Evolutionary conservation across 2,888 invertebrate species (phyloP).

Genomic region (Sphaeridia pumilis): DNA sequence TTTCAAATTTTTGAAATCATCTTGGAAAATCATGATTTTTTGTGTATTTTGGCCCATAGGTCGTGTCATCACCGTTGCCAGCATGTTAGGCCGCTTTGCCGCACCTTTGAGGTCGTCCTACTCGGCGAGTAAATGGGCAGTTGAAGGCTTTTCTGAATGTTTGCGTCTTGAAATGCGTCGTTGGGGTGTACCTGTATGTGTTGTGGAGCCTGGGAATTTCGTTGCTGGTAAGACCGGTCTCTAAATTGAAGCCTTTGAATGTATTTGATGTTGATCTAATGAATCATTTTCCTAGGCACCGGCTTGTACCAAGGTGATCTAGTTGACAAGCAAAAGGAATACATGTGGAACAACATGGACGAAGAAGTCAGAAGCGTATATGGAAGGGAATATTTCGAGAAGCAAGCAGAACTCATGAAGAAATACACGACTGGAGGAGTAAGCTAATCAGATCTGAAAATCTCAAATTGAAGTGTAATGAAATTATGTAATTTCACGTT

Average conservation of each 20-base stretch:
- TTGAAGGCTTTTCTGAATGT: constrained; percentile 68
- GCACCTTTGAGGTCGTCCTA: constrained; percentile 71
- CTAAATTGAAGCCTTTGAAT: neutral
- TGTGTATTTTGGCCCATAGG: constrained; percentile 35
- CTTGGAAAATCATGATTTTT: neutral
- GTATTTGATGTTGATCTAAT: neutral
- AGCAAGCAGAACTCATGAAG: constrained; percentile 62
- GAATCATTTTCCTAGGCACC: constrained; percentile 19
- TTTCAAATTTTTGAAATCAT: neutral
- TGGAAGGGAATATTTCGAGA: constrained; percentile 71
- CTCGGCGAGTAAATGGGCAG: constrained; percentile 60
- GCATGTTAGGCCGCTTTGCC: constrained; percentile 65
- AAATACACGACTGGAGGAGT: constrained; percentile 62
- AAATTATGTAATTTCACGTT: constrained; percentile 24
- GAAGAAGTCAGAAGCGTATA: constrained; percentile 64
- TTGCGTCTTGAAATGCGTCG: constrained; percentile 65
- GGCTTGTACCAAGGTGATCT: constrained; percentile 29
- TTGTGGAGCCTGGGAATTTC: constrained; percentile 74
- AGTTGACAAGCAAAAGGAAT: constrained; percentile 41
- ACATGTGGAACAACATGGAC: constrained; percentile 68
- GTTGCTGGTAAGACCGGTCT: constrained; percentile 51
- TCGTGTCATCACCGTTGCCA: constrained; percentile 66
- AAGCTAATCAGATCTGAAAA: constrained; percentile 36
- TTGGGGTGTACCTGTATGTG: constrained; percentile 68
- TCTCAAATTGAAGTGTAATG: neutral